phyloP scores from a whole-genome alignment of 2,797 vertebrate species.

The Myotis planiceps region DNA sequence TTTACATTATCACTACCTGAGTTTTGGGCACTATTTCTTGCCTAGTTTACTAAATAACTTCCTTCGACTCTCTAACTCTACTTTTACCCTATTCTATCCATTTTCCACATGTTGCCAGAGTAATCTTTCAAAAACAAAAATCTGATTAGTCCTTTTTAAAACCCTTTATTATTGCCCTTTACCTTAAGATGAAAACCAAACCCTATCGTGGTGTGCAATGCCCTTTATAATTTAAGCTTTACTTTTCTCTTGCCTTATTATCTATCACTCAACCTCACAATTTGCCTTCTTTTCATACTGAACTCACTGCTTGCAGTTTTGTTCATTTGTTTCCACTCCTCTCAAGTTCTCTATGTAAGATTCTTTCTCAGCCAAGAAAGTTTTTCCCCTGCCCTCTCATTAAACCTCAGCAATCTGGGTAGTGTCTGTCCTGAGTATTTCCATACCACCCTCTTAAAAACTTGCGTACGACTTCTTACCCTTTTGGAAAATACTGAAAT shows the following conservation, averaged over 20 bases:
- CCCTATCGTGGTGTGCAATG: background rate
- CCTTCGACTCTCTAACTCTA: background rate
- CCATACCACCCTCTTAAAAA: background rate
- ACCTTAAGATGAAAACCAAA: background rate
- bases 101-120: background rate
- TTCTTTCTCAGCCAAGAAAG: background rate
- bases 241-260: background rate
- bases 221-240: background rate
- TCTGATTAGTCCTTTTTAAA: background rate
- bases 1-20: background rate
- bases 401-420: background rate
- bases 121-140: constrained; percentile 1
- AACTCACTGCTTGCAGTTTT: background rate
- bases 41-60: background rate
- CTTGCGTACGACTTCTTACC: background rate
- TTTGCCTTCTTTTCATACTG: background rate
- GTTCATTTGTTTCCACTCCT: background rate
- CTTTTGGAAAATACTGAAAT: constrained; percentile 3
- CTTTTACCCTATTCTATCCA: background rate
- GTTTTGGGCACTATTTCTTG: background rate
- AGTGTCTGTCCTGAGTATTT: background rate
- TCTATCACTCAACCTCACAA: background rate
- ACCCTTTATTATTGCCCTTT: background rate
- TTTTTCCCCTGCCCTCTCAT: background rate
- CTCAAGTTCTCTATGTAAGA: background rate